Evolutionary conservation across 1,140 invertebrate genomes (phyloP).

Genomic region (Hypsibius dujardini): DNA sequence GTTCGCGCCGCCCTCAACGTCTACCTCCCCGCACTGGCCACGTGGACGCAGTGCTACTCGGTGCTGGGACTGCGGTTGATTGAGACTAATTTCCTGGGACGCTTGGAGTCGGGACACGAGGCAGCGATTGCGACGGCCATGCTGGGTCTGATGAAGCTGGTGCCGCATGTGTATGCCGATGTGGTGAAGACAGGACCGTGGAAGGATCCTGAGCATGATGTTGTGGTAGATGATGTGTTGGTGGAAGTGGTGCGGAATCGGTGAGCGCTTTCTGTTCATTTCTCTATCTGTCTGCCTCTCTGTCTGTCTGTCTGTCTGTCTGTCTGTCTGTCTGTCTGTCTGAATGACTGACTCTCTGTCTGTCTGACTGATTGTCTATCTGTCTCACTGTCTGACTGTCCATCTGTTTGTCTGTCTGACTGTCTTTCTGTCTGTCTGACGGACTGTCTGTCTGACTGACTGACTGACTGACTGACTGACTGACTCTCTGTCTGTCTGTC

Average conservation of each 20-base stretch:
- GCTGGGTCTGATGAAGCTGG: slow-evolving; percentile 20
- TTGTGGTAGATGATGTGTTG: slow-evolving; percentile 29
- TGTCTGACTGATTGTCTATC: no score
- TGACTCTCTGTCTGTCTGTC: no score
- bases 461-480: no score
- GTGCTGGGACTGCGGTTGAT: slow-evolving; percentile 19
- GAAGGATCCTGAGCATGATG: not conserved
- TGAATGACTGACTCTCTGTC: no score
- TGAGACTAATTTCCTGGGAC: slow-evolving; percentile 14
- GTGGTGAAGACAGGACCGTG: not conserved
- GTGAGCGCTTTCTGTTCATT: not conserved
- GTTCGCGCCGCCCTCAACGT: slow-evolving; percentile 28
- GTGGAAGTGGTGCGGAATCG: slow-evolving; percentile 28
- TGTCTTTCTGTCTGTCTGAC: no score
- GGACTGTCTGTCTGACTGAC: no score
- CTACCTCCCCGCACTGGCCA: slow-evolving; percentile 36
- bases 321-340: no score
- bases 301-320: no score
- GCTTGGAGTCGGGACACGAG: not conserved
- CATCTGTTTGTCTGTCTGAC: no score
- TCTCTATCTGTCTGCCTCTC: no score
- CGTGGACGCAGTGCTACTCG: slow-evolving; percentile 40
- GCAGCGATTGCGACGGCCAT: slow-evolving; percentile 21
- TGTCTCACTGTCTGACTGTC: no score
- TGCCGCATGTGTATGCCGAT: not conserved